Base-by-base conservation (phyloP, 2,113 vertebrate genomes). In the Centropus unirufus region DNA sequence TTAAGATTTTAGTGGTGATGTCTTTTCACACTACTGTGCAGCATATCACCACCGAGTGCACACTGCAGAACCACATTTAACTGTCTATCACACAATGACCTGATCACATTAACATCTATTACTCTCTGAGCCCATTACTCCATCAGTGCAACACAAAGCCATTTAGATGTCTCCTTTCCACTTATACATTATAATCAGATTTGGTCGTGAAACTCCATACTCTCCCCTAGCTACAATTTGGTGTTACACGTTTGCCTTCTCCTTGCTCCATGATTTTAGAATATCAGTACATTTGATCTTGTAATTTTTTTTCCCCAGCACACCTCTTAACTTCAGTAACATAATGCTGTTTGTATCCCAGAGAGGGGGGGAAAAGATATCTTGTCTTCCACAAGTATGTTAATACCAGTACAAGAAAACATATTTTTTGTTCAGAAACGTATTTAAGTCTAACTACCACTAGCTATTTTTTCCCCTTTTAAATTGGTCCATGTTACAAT, bases 321-420 rank as follows among this genome's bases (percentile, higher is more conserved):
- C 12, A 57, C 5, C 4, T 62, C 13, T 29, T 70, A 70, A 2
- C 13, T 86, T 74, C 55, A 59, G 39, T 27, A 61, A 61, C 7
- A 61, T 16, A 55, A 52, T 19, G 6, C 4, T 44, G 1, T 16
- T 52, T 80, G 11, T 67, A 46, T 26, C 21, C 26, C 29, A 14
- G 29, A 58, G 9, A 6, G 16, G 5, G 36, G 36, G 36, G 10
- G 29, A 64, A 39, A 40, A 18, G 1, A 83, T 3, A 23, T 18
- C 0, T 40, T 27, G 16, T 34, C n/a, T 72, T 74, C 2, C 0
- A 88, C 22, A 74, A 18, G 15, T 42, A 4, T 27, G 59, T 84
- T 67, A 54, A 69, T 59, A 29, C 3, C 18, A 55, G n/a, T 18
- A 47, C 5, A 36, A 73, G 8, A 42, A 55, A 54, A 4, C 8